Conservation (phyloP, 2,797 vertebrate genomes). For the Esox masquinongy region DNA sequence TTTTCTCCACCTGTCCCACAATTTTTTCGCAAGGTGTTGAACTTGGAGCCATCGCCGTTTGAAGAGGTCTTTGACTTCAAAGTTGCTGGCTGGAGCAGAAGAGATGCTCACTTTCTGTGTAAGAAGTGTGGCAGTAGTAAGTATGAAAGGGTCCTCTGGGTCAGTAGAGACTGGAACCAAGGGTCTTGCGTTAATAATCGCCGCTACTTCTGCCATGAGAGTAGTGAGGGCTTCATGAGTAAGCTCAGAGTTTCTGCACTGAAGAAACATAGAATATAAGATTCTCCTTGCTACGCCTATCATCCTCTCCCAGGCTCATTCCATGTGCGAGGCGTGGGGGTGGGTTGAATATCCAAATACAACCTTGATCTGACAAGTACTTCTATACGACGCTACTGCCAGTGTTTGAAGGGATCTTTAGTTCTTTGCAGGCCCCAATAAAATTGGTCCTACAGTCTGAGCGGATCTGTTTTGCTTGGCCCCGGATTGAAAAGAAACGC, state of each 20-base stretch:
- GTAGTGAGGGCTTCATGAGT: conserved; percentile 7
- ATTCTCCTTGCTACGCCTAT: not conserved
- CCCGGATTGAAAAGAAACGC: conserved; percentile 12
- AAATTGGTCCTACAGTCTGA: conserved; percentile 32
- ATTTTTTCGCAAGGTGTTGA: conserved; percentile 22
- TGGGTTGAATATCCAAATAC: conserved; percentile 9
- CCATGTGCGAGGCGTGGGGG: conserved; percentile 14
- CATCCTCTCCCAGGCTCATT: not conserved
- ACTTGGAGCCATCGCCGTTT: conserved; percentile 33
- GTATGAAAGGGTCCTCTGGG: not conserved
- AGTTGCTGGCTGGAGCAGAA: conserved; percentile 12
- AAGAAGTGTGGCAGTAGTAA: conserved; percentile 31
- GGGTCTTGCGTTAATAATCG: too few species aligned
- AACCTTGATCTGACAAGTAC: conserved; percentile 13
- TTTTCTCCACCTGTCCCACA: conserved; percentile 12
- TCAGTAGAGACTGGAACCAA: too few species aligned
- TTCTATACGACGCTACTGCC: conserved; percentile 1
- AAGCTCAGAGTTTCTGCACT: not conserved
- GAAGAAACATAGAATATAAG: not conserved
- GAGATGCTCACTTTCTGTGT: conserved; percentile 25
- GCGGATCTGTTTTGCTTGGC: conserved; percentile 18
- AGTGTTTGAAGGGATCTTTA: conserved; percentile 25
- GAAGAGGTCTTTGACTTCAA: conserved; percentile 22
- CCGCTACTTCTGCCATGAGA: conserved; percentile 11
- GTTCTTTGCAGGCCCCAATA: conserved; percentile 21